Evolutionary conservation across 2,113 vertebrate genomes (phyloP).

Genomic region (Callionymus lyra): DNA sequence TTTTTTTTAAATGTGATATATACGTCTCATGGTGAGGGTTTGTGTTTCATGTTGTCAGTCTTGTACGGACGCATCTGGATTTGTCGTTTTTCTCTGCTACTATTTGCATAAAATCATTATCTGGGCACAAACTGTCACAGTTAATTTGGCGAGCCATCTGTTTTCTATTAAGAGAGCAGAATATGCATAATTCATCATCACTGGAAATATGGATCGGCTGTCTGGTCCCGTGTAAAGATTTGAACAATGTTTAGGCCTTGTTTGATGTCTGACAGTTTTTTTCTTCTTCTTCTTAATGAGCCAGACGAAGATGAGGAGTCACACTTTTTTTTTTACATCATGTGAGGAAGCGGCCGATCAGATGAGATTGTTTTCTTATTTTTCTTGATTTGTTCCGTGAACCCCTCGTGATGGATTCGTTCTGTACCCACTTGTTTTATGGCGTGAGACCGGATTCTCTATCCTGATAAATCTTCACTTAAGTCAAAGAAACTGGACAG

Average conservation of each 20-base stretch:
- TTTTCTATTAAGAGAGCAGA: conserved; percentile 21
- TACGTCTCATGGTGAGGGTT: background rate
- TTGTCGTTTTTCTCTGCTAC: conserved; percentile 1
- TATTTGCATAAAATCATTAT: conserved; percentile 28
- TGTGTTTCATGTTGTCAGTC: background rate
- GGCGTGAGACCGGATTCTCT: conserved; percentile 37
- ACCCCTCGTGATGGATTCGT: conserved; percentile 60
- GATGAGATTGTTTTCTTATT: conserved; percentile 60
- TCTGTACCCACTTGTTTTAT: conserved; percentile 50
- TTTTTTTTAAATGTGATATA: background rate
- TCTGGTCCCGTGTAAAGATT: background rate
- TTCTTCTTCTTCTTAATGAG: conserved; percentile 31
- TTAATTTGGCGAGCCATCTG: conserved; percentile 20
- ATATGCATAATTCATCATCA: conserved; percentile 25
- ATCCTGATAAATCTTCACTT: conserved; percentile 30
- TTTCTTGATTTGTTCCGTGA: conserved; percentile 41
- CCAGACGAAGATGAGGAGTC: conserved; percentile 34
- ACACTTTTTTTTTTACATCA: conserved; percentile 4
- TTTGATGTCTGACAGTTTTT: conserved; percentile 11
- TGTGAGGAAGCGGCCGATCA: conserved; percentile 36
- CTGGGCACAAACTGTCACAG: conserved; percentile 5
- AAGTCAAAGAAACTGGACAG: too few relatives aligned
- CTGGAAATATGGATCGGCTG: conserved; percentile 14
- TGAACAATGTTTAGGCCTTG: conserved; percentile 4
- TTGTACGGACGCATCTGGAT: conserved; percentile 8